Evolutionary conservation across 2,797 vertebrate genomes (phyloP).

Genomic region (Lates japonicus): DNA sequence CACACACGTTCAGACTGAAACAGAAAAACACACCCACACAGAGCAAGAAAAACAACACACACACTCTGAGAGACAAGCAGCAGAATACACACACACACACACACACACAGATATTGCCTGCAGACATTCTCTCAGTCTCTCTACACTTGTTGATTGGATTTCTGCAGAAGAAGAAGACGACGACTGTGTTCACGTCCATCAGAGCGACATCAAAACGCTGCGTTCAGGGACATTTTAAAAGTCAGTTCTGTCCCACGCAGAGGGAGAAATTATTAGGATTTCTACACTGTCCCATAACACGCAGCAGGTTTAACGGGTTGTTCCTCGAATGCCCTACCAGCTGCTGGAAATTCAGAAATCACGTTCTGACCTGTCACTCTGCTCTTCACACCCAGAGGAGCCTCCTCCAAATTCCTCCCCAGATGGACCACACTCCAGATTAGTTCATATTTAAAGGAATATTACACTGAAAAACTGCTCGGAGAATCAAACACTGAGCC

Average conservation of each 20-base stretch:
- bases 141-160: conserved; percentile 59
- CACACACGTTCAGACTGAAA: conserved; percentile 8
- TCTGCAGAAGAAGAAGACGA: conserved; percentile 3
- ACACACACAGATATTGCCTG: conserved; percentile 1
- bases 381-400: conserved; percentile 10
- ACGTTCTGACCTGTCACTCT: conserved; percentile 39
- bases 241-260: neutral
- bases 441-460: conserved; percentile 9
- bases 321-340: neutral
- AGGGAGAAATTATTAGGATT: neutral
- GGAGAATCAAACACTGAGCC: neutral
- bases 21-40: conserved; percentile 32
- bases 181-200: neutral
- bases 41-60: conserved; percentile 19
- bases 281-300: neutral
- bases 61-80: neutral
- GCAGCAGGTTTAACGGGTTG: neutral
- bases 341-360: conserved; percentile 26
- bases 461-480: conserved; percentile 6
- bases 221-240: conserved; percentile 4
- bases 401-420: conserved; percentile 25
- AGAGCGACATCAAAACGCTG: neutral
- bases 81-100: conserved; percentile 9
- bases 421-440: neutral
- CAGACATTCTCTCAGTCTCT: conserved; percentile 53